phyloP scores from a whole-genome alignment of 1,140 invertebrate species.

The Stegodyphus mimosarum region DNA sequence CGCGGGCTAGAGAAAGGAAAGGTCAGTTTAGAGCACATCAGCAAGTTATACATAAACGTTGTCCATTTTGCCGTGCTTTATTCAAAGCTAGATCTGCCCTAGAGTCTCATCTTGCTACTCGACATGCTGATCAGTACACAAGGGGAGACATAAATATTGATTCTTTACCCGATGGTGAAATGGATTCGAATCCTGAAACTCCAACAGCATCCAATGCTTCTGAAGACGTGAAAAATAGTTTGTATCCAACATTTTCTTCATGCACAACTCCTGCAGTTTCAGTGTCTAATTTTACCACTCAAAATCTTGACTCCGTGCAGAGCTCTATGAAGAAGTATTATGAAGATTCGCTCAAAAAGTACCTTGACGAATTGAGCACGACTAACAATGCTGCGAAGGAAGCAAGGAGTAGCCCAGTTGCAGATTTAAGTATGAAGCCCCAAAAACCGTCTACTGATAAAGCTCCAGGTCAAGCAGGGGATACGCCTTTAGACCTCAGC shows the following conservation, averaged over 20 bases:
- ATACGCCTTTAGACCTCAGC: conserved; percentile 87
- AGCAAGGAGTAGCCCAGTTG: conserved; percentile 52
- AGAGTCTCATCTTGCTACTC: conserved; percentile 92
- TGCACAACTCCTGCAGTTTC: conserved; percentile 12
- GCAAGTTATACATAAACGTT: conserved; percentile 94
- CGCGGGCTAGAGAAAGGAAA: conserved; percentile 87
- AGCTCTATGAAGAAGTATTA: conserved; percentile 84
- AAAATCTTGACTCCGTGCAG: conserved; percentile 39
- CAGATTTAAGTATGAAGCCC: conserved; percentile 65
- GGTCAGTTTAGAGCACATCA: conserved; percentile 94
- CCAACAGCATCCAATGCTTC: conserved; percentile 70
- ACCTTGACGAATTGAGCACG: conserved; percentile 78
- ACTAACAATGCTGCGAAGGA: conserved; percentile 21
- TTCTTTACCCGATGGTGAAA: conserved; percentile 80
- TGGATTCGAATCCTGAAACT: conserved; percentile 74
- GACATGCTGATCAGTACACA: conserved; percentile 91
- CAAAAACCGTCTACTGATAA: conserved; percentile 19
- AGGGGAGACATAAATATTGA: conserved; percentile 94
- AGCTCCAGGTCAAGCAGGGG: conserved; percentile 65
- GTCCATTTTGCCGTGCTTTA: conserved; percentile 92
- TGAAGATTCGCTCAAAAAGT: conserved; percentile 91
- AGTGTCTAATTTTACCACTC: conserved; percentile 22
- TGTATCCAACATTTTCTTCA: conserved; percentile 25
- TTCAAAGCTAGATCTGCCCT: conserved; percentile 95
- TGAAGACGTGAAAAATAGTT: conserved; percentile 49